These are phyloP conservation scores for Scortum barcoo DNA, from an alignment of 2,113 vertebrate species.

Conservation along the genomic window DNA sequence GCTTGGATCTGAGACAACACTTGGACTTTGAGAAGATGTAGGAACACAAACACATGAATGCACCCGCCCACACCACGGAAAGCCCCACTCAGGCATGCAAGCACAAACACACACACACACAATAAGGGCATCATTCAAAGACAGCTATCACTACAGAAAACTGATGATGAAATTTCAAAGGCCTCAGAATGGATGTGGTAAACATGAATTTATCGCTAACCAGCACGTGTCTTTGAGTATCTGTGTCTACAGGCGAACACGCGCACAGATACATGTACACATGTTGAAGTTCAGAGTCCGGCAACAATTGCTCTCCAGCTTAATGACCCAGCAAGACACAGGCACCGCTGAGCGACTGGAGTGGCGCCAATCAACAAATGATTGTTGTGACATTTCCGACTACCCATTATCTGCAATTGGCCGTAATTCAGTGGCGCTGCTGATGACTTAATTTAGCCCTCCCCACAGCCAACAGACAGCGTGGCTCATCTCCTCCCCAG, in stretches of 20 bases:
- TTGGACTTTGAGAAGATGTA: conserved; percentile 44
- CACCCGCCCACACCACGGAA: background rate
- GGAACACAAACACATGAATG: conserved; percentile 32
- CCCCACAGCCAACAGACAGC: conserved; percentile 1
- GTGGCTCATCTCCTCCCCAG: conserved; percentile 62
- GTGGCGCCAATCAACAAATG: conserved; percentile 59
- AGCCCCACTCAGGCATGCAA: background rate
- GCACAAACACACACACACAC: background rate
- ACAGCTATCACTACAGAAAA: background rate
- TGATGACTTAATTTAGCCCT: conserved; percentile 53
- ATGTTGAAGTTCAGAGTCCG: conserved; percentile 49
- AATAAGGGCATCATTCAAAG: background rate
- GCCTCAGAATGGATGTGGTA: background rate
- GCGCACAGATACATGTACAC: background rate
- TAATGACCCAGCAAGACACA: conserved; percentile 50
- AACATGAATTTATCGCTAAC: background rate
- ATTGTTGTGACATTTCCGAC: conserved; percentile 74
- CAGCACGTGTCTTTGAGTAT: conserved; percentile 16
- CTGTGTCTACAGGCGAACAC: background rate
- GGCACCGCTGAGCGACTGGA: conserved; percentile 43
- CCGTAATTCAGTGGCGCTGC: conserved; percentile 52
- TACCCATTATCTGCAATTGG: conserved; percentile 54
- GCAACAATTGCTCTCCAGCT: conserved; percentile 33
- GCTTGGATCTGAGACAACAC: conserved; percentile 19
- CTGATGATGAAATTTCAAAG: background rate